These are phyloP conservation scores for Dryobotodes eremita DNA, from an alignment of 2,888 invertebrate genomes.

Conservation along the genomic window DNA sequence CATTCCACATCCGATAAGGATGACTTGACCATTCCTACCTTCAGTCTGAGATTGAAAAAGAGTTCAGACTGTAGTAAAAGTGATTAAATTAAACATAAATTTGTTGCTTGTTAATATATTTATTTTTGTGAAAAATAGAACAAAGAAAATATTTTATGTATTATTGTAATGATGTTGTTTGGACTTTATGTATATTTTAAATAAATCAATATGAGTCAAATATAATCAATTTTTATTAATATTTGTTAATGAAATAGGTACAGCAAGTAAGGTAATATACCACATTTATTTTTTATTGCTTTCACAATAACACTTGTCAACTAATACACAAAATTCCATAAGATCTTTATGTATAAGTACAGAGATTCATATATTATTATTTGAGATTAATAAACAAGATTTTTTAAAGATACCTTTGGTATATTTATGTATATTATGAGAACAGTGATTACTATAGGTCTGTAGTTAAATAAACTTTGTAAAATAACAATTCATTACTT, in stretches of 20 bases:
- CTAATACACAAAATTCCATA: slow-evolving; percentile 38
- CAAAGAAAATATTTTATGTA: slow-evolving; percentile 49
- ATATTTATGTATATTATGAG: slow-evolving; percentile 11
- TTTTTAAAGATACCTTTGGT: slow-evolving; percentile 30
- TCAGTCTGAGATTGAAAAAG: slow-evolving; percentile 84
- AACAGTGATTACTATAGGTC: slow-evolving; percentile 2
- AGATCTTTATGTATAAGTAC: slow-evolving; percentile 40
- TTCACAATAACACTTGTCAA: slow-evolving; percentile 31
- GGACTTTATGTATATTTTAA: slow-evolving; percentile 69
- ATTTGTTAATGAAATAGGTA: slow-evolving; percentile 31
- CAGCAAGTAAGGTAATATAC: slow-evolving; percentile 29
- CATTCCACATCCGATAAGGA: slow-evolving; percentile 88
- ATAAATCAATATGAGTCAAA: slow-evolving; percentile 71
- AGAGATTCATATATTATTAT: slow-evolving; percentile 35
- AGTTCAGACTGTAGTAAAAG: slow-evolving; percentile 83
- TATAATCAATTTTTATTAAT: slow-evolving; percentile 34
- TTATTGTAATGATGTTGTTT: slow-evolving; percentile 59
- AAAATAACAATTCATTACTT: slow-evolving; percentile 19
- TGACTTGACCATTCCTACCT: slow-evolving; percentile 88
- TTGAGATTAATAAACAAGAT: slow-evolving; percentile 28
- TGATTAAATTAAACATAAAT: slow-evolving; percentile 79
- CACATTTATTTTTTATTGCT: slow-evolving; percentile 40
- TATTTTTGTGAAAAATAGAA: slow-evolving; percentile 56
- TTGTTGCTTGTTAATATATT: slow-evolving; percentile 59
- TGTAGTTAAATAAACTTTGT: slow-evolving; percentile 5